Base-by-base conservation (phyloP, 2,888 invertebrate species). In the Pardosa pseudoannulata region DNA sequence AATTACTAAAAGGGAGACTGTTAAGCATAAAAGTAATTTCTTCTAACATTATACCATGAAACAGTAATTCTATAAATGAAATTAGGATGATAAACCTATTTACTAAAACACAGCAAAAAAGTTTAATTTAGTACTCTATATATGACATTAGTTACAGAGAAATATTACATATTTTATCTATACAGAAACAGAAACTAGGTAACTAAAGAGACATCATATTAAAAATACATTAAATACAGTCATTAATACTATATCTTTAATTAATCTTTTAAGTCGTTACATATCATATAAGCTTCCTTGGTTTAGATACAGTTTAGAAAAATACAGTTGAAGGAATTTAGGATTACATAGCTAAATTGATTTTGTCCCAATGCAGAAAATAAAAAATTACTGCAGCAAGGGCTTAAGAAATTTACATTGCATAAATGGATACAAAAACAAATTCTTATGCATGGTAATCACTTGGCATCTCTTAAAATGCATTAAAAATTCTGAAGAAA, bases 61-160 rank as follows among this genome's bases (percentile, higher is more conserved):
- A 46, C 2, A 46, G 16, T 16, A 6, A 46, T 46, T 16, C 46
- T 16, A 46, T 9, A 46, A 9, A 9, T 16, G 16, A 67, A 32
- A 9, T 67, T 50, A 31, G 29, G 9, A 50, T 50, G 50, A 72
- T 29, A 70, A 19, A 31, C 7, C 19, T 72, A 31, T 29, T 50
- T 27, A 46, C 16, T 31, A 27, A 62, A 62, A 56, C 13, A 41
- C 28, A 83, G 29, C 32, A 72, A 16, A 71, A 39, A 71, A 27
- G 23, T 27, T 19, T 46, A 41, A 9, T 39, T 70, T 70, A 29
- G 23, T 11, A 28, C n/a, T n/a, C 27, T 62, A 27, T n/a, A n/a
- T 62, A 27, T 5, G 9, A 62, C 27, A 23, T 28, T 62, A 7
- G 1, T 62, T 62, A 23, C 62, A 62, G n/a, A 11, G 7, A 46